These are phyloP conservation scores for Brotula barbata DNA, from an alignment of 2,797 vertebrate genomes.

Conservation along the genomic window DNA sequence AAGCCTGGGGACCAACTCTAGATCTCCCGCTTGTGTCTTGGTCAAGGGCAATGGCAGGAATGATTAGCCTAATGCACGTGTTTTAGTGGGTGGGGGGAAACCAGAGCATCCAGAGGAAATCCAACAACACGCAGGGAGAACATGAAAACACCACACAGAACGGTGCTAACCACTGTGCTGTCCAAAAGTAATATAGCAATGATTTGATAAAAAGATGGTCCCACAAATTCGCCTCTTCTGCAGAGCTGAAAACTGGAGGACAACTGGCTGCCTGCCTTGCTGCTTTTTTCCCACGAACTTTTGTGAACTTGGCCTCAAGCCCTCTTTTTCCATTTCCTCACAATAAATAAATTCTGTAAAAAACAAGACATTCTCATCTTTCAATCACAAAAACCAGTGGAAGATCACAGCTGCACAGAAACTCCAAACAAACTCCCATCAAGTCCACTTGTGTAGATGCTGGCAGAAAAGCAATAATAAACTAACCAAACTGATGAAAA, in stretches of 20 bases:
- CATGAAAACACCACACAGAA: too few species aligned
- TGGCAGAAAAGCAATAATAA: not conserved
- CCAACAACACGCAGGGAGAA: too few species aligned
- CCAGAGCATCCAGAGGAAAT: too few species aligned
- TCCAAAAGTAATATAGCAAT: too few species aligned
- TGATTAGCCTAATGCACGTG: too few species aligned
- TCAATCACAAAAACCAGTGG: conserved; percentile 18
- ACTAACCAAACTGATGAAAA: not conserved
- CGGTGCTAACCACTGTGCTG: too few species aligned
- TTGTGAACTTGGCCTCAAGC: conserved; percentile 58
- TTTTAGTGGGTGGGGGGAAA: too few species aligned
- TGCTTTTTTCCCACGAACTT: conserved; percentile 64
- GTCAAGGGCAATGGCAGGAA: too few species aligned
- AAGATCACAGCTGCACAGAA: conserved; percentile 34
- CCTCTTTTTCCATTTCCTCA: conserved; percentile 71
- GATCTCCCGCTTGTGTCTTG: too few species aligned
- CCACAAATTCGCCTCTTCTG: conserved; percentile 23
- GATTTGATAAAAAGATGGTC: conserved; percentile 22
- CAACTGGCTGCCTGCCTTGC: conserved; percentile 43
- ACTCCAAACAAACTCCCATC: conserved; percentile 2
- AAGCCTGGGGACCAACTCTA: too few species aligned
- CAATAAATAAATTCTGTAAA: conserved; percentile 68
- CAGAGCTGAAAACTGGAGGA: conserved; percentile 18
- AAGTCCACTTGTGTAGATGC: conserved; percentile 2
- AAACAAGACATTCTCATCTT: conserved; percentile 58